phyloP scores from a whole-genome alignment of 2,888 invertebrate species.

The Dynastes grantii region DNA sequence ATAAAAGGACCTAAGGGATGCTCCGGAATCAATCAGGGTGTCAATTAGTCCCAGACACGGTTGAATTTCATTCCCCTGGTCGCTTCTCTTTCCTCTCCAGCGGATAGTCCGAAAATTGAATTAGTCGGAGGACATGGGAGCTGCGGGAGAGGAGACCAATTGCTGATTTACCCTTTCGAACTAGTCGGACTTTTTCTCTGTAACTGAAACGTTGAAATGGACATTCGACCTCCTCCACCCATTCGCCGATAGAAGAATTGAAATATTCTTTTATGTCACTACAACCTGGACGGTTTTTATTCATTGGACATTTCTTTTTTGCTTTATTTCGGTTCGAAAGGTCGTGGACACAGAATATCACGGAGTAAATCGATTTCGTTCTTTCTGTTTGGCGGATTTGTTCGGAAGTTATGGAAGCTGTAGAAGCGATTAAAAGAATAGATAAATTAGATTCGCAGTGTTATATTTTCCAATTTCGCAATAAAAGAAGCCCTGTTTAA shows the following conservation, averaged over 20 bases:
- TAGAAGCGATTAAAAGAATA: neutral
- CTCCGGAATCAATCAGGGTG: conserved; percentile 65
- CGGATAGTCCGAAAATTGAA: conserved; percentile 61
- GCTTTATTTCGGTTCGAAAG: neutral
- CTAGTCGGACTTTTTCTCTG: conserved; percentile 42
- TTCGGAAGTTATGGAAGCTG: neutral
- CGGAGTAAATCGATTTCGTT: neutral
- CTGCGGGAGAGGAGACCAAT: conserved; percentile 55
- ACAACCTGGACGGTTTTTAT: neutral
- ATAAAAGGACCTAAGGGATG: conserved; percentile 60
- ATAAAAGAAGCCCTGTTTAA: neutral
- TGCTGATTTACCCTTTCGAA: conserved; percentile 60
- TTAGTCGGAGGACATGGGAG: conserved; percentile 56
- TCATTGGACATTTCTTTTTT: neutral
- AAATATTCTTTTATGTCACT: conserved; percentile 40
- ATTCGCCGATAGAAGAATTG: conserved; percentile 24
- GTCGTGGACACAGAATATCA: neutral
- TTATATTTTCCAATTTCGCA: neutral
- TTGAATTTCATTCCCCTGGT: conserved; percentile 59
- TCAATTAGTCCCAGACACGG: conserved; percentile 63
- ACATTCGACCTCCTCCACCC: neutral
- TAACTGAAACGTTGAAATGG: conserved; percentile 17
- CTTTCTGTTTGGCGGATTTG: neutral
- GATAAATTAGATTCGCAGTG: neutral
- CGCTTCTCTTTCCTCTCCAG: neutral